Conservation (phyloP, 2,797 vertebrate genomes). For the Carcharodon carcharias region DNA sequence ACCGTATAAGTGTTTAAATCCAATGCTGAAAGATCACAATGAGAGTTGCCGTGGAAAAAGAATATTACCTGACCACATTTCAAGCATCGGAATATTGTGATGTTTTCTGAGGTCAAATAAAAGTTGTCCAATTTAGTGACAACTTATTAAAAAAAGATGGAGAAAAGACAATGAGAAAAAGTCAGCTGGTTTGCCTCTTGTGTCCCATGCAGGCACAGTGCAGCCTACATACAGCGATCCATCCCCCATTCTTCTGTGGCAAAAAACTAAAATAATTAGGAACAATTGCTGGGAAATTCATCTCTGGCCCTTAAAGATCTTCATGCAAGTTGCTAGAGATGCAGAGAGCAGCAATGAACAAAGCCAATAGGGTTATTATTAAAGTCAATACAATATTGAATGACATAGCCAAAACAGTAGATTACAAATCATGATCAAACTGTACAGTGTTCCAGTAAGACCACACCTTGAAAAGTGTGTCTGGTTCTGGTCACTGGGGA, state of each 20-base stretch:
- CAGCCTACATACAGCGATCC: background rate
- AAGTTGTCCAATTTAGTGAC: conserved; percentile 1
- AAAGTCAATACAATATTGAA: background rate
- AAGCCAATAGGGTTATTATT: too few relatives aligned
- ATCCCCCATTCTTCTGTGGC: background rate
- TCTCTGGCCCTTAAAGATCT: background rate
- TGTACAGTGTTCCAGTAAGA: too few relatives aligned
- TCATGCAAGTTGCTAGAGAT: background rate
- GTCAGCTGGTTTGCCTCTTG: background rate
- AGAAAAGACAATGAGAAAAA: background rate
- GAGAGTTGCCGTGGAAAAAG: background rate
- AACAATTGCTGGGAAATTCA: background rate
- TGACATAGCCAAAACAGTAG: background rate
- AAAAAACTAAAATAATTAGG: background rate
- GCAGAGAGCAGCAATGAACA: too few relatives aligned
- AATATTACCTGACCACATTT: background rate
- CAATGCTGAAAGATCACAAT: background rate
- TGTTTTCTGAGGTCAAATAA: background rate
- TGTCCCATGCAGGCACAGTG: background rate
- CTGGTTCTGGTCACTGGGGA: too few relatives aligned
- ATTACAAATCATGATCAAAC: too few relatives aligned
- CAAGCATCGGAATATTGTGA: background rate
- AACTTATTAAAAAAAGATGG: background rate
- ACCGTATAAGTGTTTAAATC: background rate
- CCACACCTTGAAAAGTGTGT: too few relatives aligned